phyloP scores from a whole-genome alignment of 2,113 vertebrate genomes.

The Numida meleagris region DNA sequence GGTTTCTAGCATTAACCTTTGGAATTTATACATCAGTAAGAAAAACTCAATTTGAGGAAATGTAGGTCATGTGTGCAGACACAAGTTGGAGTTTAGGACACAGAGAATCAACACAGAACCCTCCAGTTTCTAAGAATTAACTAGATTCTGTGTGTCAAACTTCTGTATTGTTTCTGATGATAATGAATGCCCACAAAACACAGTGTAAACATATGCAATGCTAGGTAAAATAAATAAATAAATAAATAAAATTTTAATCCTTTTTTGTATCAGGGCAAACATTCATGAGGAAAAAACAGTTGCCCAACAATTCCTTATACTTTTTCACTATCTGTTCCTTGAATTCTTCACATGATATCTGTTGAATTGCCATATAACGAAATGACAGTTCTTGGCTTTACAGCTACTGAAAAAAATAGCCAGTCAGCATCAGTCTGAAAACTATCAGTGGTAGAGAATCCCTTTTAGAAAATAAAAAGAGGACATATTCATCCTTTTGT shows the following conservation, averaged over 20 bases:
- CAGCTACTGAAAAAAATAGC: not conserved
- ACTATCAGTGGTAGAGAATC: not conserved
- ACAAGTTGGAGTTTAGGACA: not conserved
- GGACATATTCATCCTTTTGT: not conserved
- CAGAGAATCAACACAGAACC: not conserved
- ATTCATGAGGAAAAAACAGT: not conserved
- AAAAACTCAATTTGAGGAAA: not conserved
- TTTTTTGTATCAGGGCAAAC: not conserved
- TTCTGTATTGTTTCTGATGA: not conserved
- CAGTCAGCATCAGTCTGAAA: not conserved
- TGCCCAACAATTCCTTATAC: not conserved
- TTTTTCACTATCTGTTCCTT: not conserved
- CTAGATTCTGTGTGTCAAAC: not conserved
- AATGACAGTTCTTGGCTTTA: not conserved
- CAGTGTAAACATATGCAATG: not conserved
- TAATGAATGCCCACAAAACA: not conserved
- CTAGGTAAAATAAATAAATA: not conserved
- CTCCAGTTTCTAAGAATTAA: not conserved
- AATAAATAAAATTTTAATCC: not conserved
- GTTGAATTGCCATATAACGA: not conserved
- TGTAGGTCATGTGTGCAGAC: not conserved
- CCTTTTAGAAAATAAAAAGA: not conserved
- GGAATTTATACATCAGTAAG: not conserved
- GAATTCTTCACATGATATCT: fast-evolving
- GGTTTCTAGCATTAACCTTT: not conserved